phyloP scores from a whole-genome alignment of 2,888 invertebrate species.

The Drosophila basisetae region DNA sequence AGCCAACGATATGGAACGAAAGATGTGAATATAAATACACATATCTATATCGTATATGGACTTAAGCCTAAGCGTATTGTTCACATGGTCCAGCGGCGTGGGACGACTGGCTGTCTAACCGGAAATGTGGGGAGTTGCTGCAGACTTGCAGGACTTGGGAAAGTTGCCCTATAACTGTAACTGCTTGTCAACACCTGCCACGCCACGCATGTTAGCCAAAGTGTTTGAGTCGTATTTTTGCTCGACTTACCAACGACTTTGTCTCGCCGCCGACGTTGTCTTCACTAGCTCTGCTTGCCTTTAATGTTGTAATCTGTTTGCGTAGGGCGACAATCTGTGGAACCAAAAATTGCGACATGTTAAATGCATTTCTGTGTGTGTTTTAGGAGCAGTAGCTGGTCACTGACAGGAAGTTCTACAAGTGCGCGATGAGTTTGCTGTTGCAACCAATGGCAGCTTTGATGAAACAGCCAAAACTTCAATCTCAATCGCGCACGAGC shows the following conservation, averaged over 20 bases:
- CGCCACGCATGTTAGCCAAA: constrained; percentile 33
- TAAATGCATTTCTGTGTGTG: constrained; percentile 2
- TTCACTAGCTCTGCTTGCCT: constrained; percentile 74
- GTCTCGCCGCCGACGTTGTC: constrained; percentile 34
- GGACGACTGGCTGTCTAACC: background rate
- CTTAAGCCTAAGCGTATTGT: constrained; percentile 6
- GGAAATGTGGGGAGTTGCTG: constrained; percentile 8
- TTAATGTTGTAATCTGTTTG: constrained; percentile 83
- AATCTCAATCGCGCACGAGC: background rate
- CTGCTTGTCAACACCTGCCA: constrained; percentile 13
- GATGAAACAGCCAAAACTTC: constrained; percentile 3
- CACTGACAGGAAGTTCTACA: constrained; percentile 32
- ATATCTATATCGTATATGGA: background rate
- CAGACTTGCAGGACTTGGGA: constrained; percentile 10
- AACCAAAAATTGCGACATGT: constrained; percentile 17
- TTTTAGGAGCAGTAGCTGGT: constrained; percentile 1
- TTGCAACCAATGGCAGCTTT: constrained; percentile 8
- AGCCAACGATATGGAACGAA: constrained; percentile 33
- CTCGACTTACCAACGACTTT: constrained; percentile 79
- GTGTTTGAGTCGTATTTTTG: constrained; percentile 9
- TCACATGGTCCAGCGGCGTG: constrained; percentile 19
- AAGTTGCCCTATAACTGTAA: constrained; percentile 4
- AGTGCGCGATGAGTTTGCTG: constrained; percentile 29
- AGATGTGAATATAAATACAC: constrained; percentile 11
- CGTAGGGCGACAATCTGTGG: constrained; percentile 84